Evolutionary conservation across 2,113 vertebrate species (phyloP), one percentile per base, ranked within the genome.

Genomic region (Todiramphus chloris): DNA sequence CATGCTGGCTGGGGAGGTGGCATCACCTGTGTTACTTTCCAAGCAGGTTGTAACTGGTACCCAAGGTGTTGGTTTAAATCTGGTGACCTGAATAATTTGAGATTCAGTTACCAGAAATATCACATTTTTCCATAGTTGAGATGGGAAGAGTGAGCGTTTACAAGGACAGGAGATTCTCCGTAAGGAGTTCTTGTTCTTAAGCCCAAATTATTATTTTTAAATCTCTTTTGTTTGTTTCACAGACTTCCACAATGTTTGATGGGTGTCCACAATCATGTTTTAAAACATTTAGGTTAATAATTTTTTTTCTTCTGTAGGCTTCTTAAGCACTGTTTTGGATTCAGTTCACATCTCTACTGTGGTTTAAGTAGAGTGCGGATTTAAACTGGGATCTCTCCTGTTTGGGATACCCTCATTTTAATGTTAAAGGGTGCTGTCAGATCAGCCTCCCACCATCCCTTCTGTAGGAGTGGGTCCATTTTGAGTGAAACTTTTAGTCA

Each of bases 181-280:
- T 76, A 11, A 83, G 43, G 37, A 83, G 19, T 41, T 83, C 55
- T 76, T 94, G 60, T 25, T 93, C 46, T 43, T 63, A 83, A 92
- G 13, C 25, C 51, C 51, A 28, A 62, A 64, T 89, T 56, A 77
- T 46, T 79, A 41, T 74, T 86, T 93, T 94, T 48, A 90, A 94
- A 82, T 86, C 76, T n/a, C 16, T 88, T 90, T 67, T 72, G 43
- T 83, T 94, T 94, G 31, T 88, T 89, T 95, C 53, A 35, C 63
- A 95, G 84, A 30, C 27, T 39, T 87, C 46, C 21, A 67, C 13
- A 51, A 31, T 17, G 27, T 20, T 77, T 64, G 13, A 17, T 4
- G 4, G 27, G 48, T 58, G 7, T 75, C 67, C 33, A 55, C 16
- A 50, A 10, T 21, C 56, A 20, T 77, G 30, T 67, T 92, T 86